These are phyloP conservation scores for Rhagonycha lutea DNA, from an alignment of 2,888 invertebrate genomes.

Conservation along the genomic window DNA sequence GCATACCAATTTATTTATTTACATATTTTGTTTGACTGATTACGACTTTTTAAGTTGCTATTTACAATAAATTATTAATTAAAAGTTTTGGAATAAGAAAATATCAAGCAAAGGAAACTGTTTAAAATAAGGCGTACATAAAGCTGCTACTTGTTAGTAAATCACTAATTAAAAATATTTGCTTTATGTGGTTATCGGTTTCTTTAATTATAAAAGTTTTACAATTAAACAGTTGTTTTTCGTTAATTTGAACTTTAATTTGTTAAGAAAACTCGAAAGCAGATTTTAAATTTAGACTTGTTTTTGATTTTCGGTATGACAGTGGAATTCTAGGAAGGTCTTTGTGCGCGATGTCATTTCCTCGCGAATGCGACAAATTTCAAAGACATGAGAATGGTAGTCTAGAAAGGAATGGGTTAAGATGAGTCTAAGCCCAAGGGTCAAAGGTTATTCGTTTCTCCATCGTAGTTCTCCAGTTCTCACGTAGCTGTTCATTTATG, in stretches of 20 bases:
- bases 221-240: not conserved
- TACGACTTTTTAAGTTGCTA: no score
- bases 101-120: not conserved
- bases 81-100: not conserved
- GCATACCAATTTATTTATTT: not conserved
- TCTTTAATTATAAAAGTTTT: not conserved
- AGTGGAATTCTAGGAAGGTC: not conserved
- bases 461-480: slow-evolving; percentile 35
- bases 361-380: slow-evolving; percentile 7
- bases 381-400: slow-evolving; percentile 15
- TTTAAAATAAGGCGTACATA: not conserved
- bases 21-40: not conserved
- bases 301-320: not conserved
- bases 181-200: not conserved
- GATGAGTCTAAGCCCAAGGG: slow-evolving; percentile 19
- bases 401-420: slow-evolving; percentile 13
- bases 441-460: slow-evolving; percentile 27
- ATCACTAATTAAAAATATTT: not conserved
- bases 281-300: not conserved
- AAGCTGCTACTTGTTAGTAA: not conserved
- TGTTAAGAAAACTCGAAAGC: not conserved
- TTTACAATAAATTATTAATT: not conserved
- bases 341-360: not conserved
- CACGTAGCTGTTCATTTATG: slow-evolving; percentile 31
- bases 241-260: not conserved